Conservation (phyloP, 2,888 invertebrate genomes). For the Volucella inflata region DNA sequence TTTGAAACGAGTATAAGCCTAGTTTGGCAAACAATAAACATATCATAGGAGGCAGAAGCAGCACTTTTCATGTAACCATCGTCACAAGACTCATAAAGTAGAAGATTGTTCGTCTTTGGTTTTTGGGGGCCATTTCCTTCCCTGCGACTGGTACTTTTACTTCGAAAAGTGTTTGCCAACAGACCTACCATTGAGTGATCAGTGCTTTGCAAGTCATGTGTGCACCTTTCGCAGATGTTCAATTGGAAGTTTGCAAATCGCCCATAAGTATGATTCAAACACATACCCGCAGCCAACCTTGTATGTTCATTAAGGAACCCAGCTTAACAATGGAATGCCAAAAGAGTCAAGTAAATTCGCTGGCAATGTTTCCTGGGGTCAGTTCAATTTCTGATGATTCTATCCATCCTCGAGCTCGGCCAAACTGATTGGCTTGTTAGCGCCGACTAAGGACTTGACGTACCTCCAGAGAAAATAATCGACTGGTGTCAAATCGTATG, state of each 20-base stretch:
- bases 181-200: slow-evolving; percentile 11
- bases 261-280: slow-evolving; percentile 3
- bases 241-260: not conserved
- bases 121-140: not conserved
- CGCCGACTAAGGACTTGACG: no score
- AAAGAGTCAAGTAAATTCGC: no score
- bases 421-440: no score
- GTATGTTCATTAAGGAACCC: slow-evolving; percentile 3
- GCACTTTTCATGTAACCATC: not conserved
- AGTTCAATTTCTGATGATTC: no score
- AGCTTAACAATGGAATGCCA: no score
- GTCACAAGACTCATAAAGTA: not conserved
- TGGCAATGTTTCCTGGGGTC: no score
- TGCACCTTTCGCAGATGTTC: not conserved
- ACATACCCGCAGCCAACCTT: not conserved
- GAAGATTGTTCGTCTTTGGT: not conserved
- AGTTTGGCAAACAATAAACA: not conserved
- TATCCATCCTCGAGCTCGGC: no score
- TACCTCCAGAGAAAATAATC: no score
- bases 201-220: slow-evolving; percentile 1
- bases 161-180: not conserved
- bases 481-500: no score
- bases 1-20: not conserved
- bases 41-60: no score
- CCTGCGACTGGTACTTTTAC: not conserved